These are phyloP conservation scores for Leptonema lineaticorne DNA, from an alignment of 1,140 invertebrate genomes.

Conservation along the genomic window DNA sequence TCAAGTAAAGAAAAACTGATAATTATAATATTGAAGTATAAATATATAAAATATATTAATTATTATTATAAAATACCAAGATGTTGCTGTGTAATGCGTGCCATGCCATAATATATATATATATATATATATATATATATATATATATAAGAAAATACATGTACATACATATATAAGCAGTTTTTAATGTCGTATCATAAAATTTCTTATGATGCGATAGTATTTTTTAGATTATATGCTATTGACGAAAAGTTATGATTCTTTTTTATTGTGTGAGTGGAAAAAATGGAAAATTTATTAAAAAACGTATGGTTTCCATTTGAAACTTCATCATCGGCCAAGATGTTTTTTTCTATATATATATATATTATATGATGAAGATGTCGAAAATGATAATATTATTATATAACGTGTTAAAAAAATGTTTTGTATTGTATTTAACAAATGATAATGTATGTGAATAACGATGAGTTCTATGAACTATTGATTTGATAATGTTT, in stretches of 20 bases:
- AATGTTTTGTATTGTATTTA: neutral
- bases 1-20: slow-evolving; percentile 9
- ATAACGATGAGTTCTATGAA: slow-evolving; percentile 18
- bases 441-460: neutral
- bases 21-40: too few species aligned
- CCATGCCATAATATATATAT: slow-evolving; percentile 37
- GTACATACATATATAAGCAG: neutral
- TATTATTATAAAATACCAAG: slow-evolving; percentile 24
- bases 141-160: neutral
- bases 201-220: neutral
- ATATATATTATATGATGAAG: neutral
- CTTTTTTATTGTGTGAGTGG: too few species aligned
- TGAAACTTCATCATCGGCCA: neutral
- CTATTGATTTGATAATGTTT: too few species aligned
- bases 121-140: slow-evolving; percentile 12
- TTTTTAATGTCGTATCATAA: slow-evolving; percentile 7
- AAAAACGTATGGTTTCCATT: slow-evolving; percentile 3
- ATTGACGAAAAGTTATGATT: too few species aligned
- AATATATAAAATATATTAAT: too few species aligned
- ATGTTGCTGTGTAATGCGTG: slow-evolving; percentile 38
- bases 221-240: neutral
- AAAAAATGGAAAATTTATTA: neutral
- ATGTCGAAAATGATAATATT: neutral
- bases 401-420: neutral
- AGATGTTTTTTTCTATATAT: neutral